phyloP scores from a whole-genome alignment of 35 echinoderm and acorn worm genomes.

The Lytechinus variegatus region DNA sequence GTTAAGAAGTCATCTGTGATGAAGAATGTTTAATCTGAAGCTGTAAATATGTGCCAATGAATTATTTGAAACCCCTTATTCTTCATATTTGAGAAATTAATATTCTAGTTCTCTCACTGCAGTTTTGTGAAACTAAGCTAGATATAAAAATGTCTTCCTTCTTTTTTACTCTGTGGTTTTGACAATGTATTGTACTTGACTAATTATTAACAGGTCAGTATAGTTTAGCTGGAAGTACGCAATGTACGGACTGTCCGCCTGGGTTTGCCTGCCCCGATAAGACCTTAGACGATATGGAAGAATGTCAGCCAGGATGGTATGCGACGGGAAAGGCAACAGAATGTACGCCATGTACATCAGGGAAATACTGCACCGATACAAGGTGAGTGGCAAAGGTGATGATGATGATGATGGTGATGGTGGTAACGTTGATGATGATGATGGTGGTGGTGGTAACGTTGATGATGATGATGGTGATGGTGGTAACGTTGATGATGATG shows the following conservation, averaged over 20 bases:
- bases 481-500: too few species aligned
- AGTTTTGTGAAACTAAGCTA: too few species aligned
- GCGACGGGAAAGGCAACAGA: constrained; percentile 75
- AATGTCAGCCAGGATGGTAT: constrained; percentile 73
- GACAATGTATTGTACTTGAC: neutral
- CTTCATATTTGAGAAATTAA: too few species aligned
- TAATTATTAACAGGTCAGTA: constrained; percentile 75
- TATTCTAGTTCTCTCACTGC: too few species aligned
- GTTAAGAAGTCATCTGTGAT: too few species aligned
- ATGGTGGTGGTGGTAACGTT: neutral
- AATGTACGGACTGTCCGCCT: constrained; percentile 84
- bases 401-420: too few species aligned
- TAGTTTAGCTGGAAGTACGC: constrained; percentile 72
- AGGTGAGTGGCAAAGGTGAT: constrained; percentile 56
- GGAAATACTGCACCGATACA: constrained; percentile 77
- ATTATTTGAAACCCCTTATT: too few species aligned
- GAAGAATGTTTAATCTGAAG: too few species aligned
- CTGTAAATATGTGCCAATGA: too few species aligned
- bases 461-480: too few species aligned
- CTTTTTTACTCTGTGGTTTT: too few species aligned
- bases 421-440: neutral
- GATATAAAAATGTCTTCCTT: too few species aligned
- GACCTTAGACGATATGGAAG: constrained; percentile 52
- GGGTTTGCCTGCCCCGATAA: constrained; percentile 75
- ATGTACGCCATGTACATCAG: constrained; percentile 73